These are phyloP conservation scores for Myripristis murdjan DNA, from an alignment of 2,797 vertebrate genomes.

Conservation along the genomic window DNA sequence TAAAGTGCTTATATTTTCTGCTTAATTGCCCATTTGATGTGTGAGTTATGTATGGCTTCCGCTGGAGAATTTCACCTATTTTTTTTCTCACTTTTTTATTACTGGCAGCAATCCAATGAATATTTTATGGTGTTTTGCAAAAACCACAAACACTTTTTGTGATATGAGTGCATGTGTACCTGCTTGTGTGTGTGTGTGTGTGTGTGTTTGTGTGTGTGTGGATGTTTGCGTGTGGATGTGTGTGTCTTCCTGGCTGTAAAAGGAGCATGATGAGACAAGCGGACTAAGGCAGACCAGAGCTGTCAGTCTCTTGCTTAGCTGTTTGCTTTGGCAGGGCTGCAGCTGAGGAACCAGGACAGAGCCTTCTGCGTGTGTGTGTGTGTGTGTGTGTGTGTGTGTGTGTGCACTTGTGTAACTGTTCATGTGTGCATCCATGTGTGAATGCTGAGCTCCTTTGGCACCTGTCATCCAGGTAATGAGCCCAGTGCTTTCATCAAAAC, in stretches of 20 bases:
- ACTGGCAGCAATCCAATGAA: constrained; percentile 21
- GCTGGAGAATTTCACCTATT: constrained; percentile 20
- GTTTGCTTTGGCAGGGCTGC: constrained; percentile 32
- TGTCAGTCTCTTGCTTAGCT: constrained; percentile 23
- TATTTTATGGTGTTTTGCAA: constrained; percentile 37
- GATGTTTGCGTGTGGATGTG: constrained; percentile 7
- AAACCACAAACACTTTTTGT: neutral
- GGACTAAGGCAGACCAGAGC: constrained; percentile 7
- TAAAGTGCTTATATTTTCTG: constrained; percentile 14
- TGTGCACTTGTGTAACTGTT: constrained; percentile 23
- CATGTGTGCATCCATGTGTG: constrained; percentile 5
- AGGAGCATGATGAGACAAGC: constrained; percentile 15
- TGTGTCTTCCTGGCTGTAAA: constrained; percentile 5
- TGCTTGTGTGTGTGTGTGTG: constrained; percentile 4
- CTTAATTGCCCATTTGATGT: constrained; percentile 47
- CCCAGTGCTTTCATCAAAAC: constrained; percentile 34
- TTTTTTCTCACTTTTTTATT: neutral
- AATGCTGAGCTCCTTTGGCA: constrained; percentile 39
- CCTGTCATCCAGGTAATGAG: constrained; percentile 49
- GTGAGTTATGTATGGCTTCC: constrained; percentile 8
- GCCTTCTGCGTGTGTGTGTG: constrained; percentile 1
- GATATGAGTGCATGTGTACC: constrained; percentile 1
- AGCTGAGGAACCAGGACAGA: constrained; percentile 6
- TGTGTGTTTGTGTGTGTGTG: constrained; percentile 13
- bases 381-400: neutral